These are phyloP conservation scores for Ciconia boyciana DNA, from an alignment of 2,113 vertebrate genomes.

Conservation along the genomic window DNA sequence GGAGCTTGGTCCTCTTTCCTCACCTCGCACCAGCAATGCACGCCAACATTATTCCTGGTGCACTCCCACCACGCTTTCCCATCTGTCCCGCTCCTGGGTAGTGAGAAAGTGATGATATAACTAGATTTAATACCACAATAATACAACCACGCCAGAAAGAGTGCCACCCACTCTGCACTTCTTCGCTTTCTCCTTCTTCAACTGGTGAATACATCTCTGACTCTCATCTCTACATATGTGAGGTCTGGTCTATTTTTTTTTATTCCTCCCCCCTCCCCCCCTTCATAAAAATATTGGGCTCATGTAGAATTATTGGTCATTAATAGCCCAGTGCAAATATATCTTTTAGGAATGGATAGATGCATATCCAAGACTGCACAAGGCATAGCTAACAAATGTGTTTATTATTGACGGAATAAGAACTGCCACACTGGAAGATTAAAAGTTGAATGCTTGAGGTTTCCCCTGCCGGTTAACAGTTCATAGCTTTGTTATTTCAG, in stretches of 20 bases:
- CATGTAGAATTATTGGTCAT: background rate
- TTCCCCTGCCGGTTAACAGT: background rate
- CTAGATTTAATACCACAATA: background rate
- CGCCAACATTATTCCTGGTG: background rate
- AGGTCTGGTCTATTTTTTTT: background rate
- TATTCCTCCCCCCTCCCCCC: fast-evolving
- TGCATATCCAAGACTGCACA: background rate
- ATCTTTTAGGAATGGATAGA: background rate
- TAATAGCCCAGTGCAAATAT: background rate
- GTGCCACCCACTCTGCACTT: slow-evolving; percentile 29
- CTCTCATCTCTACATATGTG: background rate
- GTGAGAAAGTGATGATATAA: slow-evolving; percentile 47
- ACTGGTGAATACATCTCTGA: background rate
- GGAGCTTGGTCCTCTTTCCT: background rate
- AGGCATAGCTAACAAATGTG: background rate
- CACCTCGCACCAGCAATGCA: background rate
- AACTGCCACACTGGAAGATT: background rate
- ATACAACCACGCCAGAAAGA: background rate
- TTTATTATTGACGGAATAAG: slow-evolving; percentile 27
- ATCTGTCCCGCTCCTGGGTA: slow-evolving; percentile 37
- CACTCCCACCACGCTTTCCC: slow-evolving; percentile 3
- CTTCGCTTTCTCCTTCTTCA: background rate
- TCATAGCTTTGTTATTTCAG: slow-evolving; percentile 31
- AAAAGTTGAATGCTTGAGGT: slow-evolving; percentile 32
- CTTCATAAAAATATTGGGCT: background rate